phyloP scores from a whole-genome alignment of 2,888 invertebrate species.

The Xestoiulus laeticollis region DNA sequence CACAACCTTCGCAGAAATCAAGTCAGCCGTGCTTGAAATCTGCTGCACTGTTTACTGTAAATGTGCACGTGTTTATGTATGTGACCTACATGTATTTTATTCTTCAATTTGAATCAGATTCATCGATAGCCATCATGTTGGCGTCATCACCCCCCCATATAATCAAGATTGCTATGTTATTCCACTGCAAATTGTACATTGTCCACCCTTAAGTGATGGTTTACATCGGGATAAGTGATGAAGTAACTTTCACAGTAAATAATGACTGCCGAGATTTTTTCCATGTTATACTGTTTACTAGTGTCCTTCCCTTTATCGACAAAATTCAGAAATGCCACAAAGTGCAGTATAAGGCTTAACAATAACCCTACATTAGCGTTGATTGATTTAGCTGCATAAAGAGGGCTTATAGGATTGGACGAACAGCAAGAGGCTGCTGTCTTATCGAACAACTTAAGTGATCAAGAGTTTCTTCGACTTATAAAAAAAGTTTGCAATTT shows the following conservation, averaged over 20 bases:
- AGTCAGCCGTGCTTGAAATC: too few relatives aligned
- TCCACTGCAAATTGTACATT: not conserved
- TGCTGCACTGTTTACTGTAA: too few relatives aligned
- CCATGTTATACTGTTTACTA: not conserved
- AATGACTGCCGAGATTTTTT: not conserved
- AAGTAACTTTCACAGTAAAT: not conserved
- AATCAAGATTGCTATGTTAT: not conserved
- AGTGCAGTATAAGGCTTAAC: not conserved
- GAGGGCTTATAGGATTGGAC: not conserved
- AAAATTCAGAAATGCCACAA: not conserved
- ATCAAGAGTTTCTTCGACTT: not conserved
- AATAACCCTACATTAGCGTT: not conserved
- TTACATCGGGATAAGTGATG: not conserved
- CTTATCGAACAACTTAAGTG: not conserved
- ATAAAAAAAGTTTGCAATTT: too few relatives aligned
- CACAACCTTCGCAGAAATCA: too few relatives aligned
- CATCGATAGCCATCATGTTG: not conserved
- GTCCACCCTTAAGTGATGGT: not conserved
- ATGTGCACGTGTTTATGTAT: too few relatives aligned
- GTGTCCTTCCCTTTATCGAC: not conserved
- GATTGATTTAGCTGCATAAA: not conserved
- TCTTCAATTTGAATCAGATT: not conserved
- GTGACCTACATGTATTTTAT: too few relatives aligned
- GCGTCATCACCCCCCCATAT: not conserved
- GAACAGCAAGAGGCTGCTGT: not conserved